Conservation (phyloP, 2,113 vertebrate species). For the Balaenoptera acutorostrata region DNA sequence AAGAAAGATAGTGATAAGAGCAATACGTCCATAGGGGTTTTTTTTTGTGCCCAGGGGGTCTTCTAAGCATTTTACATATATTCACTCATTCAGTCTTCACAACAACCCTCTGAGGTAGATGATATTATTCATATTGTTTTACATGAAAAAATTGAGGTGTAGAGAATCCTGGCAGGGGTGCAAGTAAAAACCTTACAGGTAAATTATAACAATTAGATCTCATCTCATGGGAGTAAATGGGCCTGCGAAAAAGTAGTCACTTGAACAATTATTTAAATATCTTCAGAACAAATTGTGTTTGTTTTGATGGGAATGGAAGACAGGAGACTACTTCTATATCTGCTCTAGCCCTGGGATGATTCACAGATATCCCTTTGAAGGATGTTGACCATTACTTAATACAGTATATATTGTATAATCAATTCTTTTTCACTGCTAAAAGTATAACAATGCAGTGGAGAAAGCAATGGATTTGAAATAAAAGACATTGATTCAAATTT, state of each 20-base stretch:
- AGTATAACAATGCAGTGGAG: not conserved
- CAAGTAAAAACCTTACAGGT: not conserved
- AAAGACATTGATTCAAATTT: not conserved
- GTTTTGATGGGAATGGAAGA: not conserved
- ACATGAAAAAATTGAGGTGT: not conserved
- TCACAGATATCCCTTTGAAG: not conserved
- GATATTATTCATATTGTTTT: not conserved
- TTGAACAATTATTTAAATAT: not conserved
- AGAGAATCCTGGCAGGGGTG: not conserved
- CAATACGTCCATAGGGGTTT: not conserved
- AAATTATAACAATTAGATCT: not conserved
- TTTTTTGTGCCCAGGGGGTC: not conserved
- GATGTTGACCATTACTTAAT: not conserved
- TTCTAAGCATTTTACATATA: not conserved
- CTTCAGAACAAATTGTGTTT: not conserved
- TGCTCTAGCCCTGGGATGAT: not conserved
- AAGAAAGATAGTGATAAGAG: not conserved
- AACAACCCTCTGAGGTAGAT: not conserved
- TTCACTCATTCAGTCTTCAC: not conserved
- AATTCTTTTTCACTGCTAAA: not conserved
- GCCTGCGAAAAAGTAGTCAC: not conserved
- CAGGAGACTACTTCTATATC: not conserved
- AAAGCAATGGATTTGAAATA: not conserved
- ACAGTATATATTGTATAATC: not conserved
- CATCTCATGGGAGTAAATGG: not conserved